Evolutionary conservation across 1,140 invertebrate species (phyloP).

Genomic region (Diorhabda sublineata): DNA sequence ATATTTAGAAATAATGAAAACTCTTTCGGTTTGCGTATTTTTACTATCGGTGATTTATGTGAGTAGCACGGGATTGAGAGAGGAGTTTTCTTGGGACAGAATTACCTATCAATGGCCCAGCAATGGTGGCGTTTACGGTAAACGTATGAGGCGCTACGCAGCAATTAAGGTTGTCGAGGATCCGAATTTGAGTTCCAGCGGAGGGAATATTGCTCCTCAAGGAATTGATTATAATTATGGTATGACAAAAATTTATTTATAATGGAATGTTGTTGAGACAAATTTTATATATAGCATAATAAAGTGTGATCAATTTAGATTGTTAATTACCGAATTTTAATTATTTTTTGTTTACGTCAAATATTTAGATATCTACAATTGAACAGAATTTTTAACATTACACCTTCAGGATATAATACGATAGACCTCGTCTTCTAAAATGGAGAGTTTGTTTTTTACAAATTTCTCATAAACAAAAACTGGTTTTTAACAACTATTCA

Average conservation of each 20-base stretch:
- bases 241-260: not conserved
- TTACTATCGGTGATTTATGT: conserved; percentile 4
- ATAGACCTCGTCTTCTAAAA: no score
- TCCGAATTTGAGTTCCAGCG: not conserved
- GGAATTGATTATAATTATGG: conserved; percentile 1
- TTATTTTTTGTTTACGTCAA: no score
- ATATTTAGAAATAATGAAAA: not conserved
- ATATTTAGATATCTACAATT: no score
- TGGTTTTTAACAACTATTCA: no score
- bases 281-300: no score
- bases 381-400: no score
- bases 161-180: conserved; percentile 1
- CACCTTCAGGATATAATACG: no score
- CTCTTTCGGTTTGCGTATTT: conserved; percentile 3
- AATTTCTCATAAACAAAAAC: no score
- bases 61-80: conserved; percentile 22
- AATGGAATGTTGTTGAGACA: no score
- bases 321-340: no score
- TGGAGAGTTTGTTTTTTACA: no score
- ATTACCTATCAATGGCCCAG: conserved; percentile 38
- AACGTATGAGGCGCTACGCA: not conserved
- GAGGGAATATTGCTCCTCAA: not conserved
- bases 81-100: conserved; percentile 43
- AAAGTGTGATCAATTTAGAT: no score
- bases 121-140: not conserved